A percentile compares a stretch with the other conserved stretches of the same genome.
Conservation (phyloP, 2,797 vertebrate species). For the Pangasius sanitwongsei region DNA sequence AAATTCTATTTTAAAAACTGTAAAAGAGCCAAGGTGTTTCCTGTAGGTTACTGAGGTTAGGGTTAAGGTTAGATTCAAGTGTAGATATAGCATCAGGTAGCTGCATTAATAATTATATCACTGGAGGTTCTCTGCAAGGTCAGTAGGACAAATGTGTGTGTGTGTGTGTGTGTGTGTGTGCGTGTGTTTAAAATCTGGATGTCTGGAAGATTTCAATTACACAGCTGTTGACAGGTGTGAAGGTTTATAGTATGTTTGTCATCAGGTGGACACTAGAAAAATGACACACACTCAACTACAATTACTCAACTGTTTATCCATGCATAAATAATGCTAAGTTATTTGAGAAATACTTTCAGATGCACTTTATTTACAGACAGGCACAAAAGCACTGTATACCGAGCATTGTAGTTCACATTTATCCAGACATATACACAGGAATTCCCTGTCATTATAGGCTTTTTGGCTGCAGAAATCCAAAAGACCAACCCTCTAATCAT, state of each 20-base stretch:
- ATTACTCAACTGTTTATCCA: neutral
- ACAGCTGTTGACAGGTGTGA: conserved; percentile 63
- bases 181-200: neutral
- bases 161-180: neutral
- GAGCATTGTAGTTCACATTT: neutral
- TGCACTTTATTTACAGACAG: neutral
- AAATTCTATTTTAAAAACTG: neutral
- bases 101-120: neutral
- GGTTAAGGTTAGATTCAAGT: neutral
- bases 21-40: neutral
- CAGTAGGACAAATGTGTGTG: neutral
- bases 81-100: neutral
- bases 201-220: conserved; percentile 56
- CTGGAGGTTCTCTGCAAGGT: neutral
- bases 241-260: conserved; percentile 13
- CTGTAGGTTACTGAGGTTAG: neutral
- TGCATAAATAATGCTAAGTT: neutral
- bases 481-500: conserved; percentile 50
- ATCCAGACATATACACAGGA: conserved; percentile 29
- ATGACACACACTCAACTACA: neutral
- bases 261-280: neutral
- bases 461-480: conserved; percentile 31
- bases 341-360: neutral
- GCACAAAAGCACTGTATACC: neutral
- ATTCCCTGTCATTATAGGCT: conserved; percentile 47